Percentiles rank a stretch among this genome's conserved stretches.
Evolutionary conservation across 2,888 invertebrate species (phyloP).

Genomic region (Cistogaster globosa): DNA sequence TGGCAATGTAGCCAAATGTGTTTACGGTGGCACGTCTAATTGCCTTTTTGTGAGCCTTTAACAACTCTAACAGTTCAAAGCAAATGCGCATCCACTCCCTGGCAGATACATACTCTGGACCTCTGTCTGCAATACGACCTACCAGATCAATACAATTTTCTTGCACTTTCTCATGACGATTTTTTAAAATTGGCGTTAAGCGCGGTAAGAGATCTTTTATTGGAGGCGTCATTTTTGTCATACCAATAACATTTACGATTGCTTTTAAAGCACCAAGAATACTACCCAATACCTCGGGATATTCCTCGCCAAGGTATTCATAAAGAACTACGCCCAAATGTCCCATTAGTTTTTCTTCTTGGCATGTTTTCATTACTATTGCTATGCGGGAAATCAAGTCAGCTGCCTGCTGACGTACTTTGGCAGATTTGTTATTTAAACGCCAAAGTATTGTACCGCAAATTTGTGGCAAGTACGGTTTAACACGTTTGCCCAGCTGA

Average conservation of each 20-base stretch:
- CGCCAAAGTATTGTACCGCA: slow-evolving; percentile 99
- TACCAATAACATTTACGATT: slow-evolving; percentile 99
- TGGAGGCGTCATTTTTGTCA: slow-evolving; percentile 99
- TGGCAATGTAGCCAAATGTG: slow-evolving; percentile 99
- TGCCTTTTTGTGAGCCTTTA: slow-evolving; percentile 99
- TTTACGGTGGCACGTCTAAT: slow-evolving; percentile 99
- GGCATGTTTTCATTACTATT: slow-evolving; percentile 99
- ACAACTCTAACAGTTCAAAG: slow-evolving; percentile 96
- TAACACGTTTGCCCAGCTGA: slow-evolving; percentile 97
- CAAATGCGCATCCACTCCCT: slow-evolving; percentile 99
- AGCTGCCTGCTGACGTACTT: slow-evolving; percentile 99
- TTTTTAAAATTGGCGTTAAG: slow-evolving; percentile 98
- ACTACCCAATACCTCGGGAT: slow-evolving; percentile 99
- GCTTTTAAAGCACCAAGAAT: slow-evolving; percentile 99
- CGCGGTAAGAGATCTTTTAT: slow-evolving; percentile 99
- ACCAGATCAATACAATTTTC: slow-evolving; percentile 99
- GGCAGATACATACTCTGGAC: slow-evolving; percentile 99
- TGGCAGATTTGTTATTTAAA: slow-evolving; percentile 99
- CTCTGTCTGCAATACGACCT: slow-evolving; percentile 98
- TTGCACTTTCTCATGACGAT: slow-evolving; percentile 98
- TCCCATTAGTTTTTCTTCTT: slow-evolving; percentile 99
- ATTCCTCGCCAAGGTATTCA: slow-evolving; percentile 99
- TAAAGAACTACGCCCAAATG: slow-evolving; percentile 99
- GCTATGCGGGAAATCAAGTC: slow-evolving; percentile 99
- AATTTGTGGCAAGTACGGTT: slow-evolving; percentile 99